A percentile compares a stretch with the other conserved stretches of the same genome.
phyloP scores from a whole-genome alignment of 2,797 vertebrate genomes.

The Diceros bicornis region DNA sequence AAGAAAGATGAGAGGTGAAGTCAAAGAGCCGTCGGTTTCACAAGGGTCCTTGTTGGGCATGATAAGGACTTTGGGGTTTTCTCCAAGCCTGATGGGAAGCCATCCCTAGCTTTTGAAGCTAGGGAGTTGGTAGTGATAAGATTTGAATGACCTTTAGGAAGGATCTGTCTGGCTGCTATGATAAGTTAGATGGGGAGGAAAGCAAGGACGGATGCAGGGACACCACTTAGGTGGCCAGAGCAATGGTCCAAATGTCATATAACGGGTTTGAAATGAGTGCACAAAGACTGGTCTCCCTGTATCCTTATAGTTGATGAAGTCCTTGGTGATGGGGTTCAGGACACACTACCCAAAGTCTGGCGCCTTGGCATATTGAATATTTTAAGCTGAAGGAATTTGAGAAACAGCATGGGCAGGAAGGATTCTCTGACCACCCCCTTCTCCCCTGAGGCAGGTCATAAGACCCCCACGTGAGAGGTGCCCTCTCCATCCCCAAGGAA shows the following conservation, averaged over 20 bases:
- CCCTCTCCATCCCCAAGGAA: background rate
- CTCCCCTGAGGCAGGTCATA: background rate
- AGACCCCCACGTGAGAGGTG: background rate
- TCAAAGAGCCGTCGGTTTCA: background rate
- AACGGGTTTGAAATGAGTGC: background rate
- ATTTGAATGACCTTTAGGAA: slow-evolving; percentile 27
- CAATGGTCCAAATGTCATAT: background rate
- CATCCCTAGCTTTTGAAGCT: background rate
- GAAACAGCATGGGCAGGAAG: background rate
- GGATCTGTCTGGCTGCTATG: background rate
- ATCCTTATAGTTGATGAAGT: background rate
- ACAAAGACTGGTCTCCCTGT: background rate
- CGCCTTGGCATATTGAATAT: background rate
- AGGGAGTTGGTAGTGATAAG: background rate
- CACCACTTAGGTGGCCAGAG: background rate
- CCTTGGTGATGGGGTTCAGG: background rate
- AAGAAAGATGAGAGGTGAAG: background rate
- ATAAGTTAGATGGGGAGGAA: background rate
- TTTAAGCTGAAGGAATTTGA: background rate
- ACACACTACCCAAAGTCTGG: background rate
- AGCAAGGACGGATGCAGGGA: background rate
- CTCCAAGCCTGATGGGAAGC: background rate
- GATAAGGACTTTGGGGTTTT: background rate
- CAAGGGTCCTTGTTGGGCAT: background rate
- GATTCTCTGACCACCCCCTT: background rate